Evolutionary conservation across 1,140 invertebrate species (phyloP).

Genomic region (Dinoponera quadriceps): DNA sequence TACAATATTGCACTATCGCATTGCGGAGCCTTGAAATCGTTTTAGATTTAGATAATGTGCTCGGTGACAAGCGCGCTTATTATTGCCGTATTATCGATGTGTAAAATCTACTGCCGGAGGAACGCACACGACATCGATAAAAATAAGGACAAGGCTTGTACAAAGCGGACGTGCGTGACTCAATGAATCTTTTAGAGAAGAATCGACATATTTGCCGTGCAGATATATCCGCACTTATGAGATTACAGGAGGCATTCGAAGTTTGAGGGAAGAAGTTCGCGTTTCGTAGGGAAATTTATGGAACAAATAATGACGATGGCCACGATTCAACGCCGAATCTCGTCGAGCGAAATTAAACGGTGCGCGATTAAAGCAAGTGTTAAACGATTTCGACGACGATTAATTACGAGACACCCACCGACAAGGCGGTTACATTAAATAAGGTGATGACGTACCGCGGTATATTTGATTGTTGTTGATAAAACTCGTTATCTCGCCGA

Average conservation of each 20-base stretch:
- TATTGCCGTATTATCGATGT: constrained; percentile 4
- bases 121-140: constrained; percentile 15
- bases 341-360: no score
- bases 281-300: neutral
- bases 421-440: neutral
- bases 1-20: neutral
- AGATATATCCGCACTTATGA: neutral
- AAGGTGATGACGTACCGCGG: neutral
- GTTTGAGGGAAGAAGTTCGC: neutral
- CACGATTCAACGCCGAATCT: no score
- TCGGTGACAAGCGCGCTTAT: neutral
- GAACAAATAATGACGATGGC: neutral
- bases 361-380: neutral
- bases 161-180: neutral
- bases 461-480: neutral
- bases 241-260: neutral
- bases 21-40: neutral
- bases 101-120: neutral
- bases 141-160: constrained; percentile 9
- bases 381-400: neutral
- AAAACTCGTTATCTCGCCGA: constrained; percentile 11
- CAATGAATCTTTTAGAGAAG: neutral
- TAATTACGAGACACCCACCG: neutral
- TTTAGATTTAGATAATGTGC: constrained; percentile 36
- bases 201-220: neutral